Evolutionary conservation across 2,113 vertebrate species (phyloP).

Genomic region (Muscicapa adusta): DNA sequence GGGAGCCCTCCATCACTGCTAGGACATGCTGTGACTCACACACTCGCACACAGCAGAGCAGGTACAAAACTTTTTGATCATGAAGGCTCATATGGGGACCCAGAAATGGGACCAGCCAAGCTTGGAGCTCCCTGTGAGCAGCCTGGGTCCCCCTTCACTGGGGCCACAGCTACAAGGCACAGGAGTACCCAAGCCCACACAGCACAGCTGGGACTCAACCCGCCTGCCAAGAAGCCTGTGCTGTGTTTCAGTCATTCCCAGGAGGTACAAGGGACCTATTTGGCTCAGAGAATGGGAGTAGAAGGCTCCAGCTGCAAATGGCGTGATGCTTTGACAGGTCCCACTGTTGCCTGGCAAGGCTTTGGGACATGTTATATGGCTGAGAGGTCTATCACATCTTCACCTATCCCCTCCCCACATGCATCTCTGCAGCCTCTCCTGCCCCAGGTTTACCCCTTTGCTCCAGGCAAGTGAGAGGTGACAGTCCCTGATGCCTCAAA

Average conservation of each 20-base stretch:
- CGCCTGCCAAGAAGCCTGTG: neutral
- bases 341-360: neutral
- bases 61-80: neutral
- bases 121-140: neutral
- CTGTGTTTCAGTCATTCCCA: neutral
- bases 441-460: neutral
- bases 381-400: neutral
- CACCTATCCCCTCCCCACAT: neutral
- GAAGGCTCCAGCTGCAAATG: neutral
- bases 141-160: rapidly evolving
- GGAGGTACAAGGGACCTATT: neutral
- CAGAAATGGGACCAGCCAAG: neutral
- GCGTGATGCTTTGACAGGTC: neutral
- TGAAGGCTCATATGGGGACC: neutral
- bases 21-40: neutral
- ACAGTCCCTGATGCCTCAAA: neutral
- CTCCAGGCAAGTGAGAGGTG: neutral
- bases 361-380: neutral
- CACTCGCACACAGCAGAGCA: neutral
- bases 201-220: neutral
- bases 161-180: neutral
- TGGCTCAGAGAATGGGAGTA: neutral
- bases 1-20: neutral
- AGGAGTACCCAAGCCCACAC: neutral
- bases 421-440: neutral